Conservation (phyloP, 2,888 invertebrate species). For the Drosophila buzzatii region DNA sequence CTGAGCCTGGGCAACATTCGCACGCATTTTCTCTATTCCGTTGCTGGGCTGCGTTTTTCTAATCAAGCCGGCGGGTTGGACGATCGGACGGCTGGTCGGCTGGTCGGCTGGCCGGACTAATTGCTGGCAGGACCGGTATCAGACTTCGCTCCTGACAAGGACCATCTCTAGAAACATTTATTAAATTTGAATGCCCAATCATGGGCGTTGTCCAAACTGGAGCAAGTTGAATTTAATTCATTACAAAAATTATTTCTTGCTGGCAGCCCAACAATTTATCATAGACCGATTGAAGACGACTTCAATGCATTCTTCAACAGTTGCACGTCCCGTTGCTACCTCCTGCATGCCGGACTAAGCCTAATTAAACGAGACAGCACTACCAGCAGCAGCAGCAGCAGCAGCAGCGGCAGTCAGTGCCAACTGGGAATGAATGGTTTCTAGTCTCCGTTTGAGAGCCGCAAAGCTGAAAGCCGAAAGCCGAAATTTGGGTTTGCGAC, state of each 20-base stretch:
- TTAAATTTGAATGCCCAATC: conserved; percentile 56
- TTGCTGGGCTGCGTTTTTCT: neutral
- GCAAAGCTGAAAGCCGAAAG: conserved; percentile 1
- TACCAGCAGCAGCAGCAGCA: conserved; percentile 10
- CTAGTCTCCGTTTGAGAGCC: conserved; percentile 12
- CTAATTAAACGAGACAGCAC: conserved; percentile 61
- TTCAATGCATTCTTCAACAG: neutral
- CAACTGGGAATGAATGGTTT: conserved; percentile 37
- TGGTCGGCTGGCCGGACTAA: conserved; percentile 10
- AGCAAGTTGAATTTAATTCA: conserved; percentile 74
- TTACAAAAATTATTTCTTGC: conserved; percentile 55
- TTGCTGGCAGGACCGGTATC: conserved; percentile 29
- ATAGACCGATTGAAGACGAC: conserved; percentile 42
- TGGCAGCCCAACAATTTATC: conserved; percentile 71
- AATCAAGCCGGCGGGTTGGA: neutral
- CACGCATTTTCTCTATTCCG: neutral
- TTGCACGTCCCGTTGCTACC: conserved; percentile 15
- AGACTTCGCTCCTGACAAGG: conserved; percentile 16
- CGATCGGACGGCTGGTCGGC: neutral
- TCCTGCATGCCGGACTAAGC: conserved; percentile 13
- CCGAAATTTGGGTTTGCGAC: conserved; percentile 27
- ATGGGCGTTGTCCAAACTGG: conserved; percentile 62
- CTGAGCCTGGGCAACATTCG: neutral
- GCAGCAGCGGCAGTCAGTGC: conserved; percentile 22
- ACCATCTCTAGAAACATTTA: conserved; percentile 57